These are phyloP conservation scores for Argynnis bischoffii DNA, from an alignment of 2,888 invertebrate species.

Conservation along the genomic window DNA sequence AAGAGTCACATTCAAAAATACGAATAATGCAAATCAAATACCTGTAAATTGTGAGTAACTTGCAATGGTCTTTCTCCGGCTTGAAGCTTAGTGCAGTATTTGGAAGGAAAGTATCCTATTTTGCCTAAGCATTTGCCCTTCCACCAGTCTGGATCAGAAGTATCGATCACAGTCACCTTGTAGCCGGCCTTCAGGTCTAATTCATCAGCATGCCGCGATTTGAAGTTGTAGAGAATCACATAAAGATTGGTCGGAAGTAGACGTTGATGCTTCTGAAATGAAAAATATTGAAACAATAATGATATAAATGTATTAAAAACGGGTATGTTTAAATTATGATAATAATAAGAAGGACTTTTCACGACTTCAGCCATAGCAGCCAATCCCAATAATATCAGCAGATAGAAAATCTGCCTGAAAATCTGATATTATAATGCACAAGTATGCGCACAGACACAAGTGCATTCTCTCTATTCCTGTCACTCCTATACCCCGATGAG, in stretches of 20 bases:
- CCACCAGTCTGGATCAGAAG: slow-evolving; percentile 98
- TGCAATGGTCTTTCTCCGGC: slow-evolving; percentile 95
- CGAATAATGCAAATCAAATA: neutral
- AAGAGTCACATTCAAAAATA: no score
- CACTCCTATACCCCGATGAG: no score
- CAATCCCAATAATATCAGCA: no score
- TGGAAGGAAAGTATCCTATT: slow-evolving; percentile 96
- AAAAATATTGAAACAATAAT: slow-evolving; percentile 3
- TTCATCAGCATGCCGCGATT: slow-evolving; percentile 96
- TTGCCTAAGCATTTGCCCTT: slow-evolving; percentile 96
- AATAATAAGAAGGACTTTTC: no score
- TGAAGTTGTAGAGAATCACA: slow-evolving; percentile 97
- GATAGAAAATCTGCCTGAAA: no score
- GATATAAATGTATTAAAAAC: no score
- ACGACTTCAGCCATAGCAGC: no score
- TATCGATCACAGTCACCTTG: slow-evolving; percentile 95
- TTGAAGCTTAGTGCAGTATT: slow-evolving; percentile 95
- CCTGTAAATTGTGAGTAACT: slow-evolving; percentile 84
- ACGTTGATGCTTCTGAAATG: slow-evolving; percentile 89
- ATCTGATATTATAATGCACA: no score
- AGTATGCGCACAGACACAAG: no score
- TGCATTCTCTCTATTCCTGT: no score
- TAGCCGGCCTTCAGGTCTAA: slow-evolving; percentile 96
- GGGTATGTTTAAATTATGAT: no score
- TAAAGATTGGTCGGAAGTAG: slow-evolving; percentile 95